Percentiles rank a stretch among this genome's conserved stretches.
phyloP scores from a whole-genome alignment of 2,888 invertebrate species.

The Pachymerium ferrugineum region DNA sequence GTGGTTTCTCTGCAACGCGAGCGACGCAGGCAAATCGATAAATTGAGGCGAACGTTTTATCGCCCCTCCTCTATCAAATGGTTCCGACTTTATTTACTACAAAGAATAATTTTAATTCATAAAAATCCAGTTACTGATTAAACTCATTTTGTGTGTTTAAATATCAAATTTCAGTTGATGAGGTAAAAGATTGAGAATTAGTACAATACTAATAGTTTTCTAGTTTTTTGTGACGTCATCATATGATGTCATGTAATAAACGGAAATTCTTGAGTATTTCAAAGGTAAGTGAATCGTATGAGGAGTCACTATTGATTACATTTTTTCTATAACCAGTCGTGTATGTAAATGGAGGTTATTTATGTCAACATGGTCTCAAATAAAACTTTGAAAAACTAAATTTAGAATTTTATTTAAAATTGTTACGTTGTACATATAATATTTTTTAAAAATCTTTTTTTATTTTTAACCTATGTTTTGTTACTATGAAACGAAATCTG shows the following conservation, averaged over 20 bases:
- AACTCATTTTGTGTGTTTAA: too few species aligned
- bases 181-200: too few species aligned
- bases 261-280: not conserved
- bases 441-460: not conserved
- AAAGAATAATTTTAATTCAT: not conserved
- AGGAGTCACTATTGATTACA: not conserved
- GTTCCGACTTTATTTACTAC: not conserved
- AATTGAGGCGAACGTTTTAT: not conserved
- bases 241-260: not conserved
- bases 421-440: not conserved
- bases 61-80: not conserved
- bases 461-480: too few species aligned
- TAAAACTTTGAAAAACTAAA: too few species aligned
- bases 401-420: too few species aligned
- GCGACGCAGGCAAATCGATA: not conserved
- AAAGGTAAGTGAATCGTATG: not conserved
- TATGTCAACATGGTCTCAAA: too few species aligned
- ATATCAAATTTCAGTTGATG: too few species aligned
- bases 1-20: not conserved
- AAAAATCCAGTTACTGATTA: too few species aligned
- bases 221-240: not conserved
- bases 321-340: too few species aligned
- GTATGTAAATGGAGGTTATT: too few species aligned
- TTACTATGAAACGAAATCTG: too few species aligned
- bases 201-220: not conserved